Conservation (phyloP, 2,797 vertebrate species). For the Gymnopithys bicolor region DNA sequence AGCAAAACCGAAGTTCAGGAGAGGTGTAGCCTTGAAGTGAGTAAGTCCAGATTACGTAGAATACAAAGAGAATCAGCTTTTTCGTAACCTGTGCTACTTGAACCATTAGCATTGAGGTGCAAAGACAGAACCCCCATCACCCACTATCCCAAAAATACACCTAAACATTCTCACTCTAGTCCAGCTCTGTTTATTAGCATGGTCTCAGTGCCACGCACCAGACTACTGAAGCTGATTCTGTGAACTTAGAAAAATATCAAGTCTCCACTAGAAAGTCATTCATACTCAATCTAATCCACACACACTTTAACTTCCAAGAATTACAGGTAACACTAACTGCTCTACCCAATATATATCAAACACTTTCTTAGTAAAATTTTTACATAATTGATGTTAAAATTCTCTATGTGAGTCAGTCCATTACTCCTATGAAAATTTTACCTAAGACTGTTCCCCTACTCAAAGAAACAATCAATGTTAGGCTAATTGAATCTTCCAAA, state of each 20-base stretch:
- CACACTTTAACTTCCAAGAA: not conserved
- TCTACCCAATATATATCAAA: not conserved
- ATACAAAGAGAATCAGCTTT: not conserved
- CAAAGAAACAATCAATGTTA: not conserved
- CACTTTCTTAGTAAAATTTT: not conserved
- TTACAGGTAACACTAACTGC: not conserved
- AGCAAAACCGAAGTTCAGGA: not conserved
- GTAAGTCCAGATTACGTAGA: not conserved
- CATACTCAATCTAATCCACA: not conserved
- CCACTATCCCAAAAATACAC: fast-evolving
- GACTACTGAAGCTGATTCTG: not conserved
- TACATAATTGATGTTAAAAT: not conserved
- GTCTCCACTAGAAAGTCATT: not conserved
- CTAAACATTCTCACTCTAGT: not conserved
- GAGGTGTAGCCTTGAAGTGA: not conserved
- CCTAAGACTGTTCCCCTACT: not conserved
- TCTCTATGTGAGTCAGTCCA: not conserved
- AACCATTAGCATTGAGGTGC: not conserved
- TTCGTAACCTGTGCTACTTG: not conserved
- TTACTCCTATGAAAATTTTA: not conserved
- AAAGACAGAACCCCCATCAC: not conserved
- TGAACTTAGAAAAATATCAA: not conserved
- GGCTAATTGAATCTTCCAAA: not conserved
- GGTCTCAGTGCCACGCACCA: not conserved
- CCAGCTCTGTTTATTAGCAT: not conserved